Percentiles rank a stretch among this genome's conserved stretches.
These are phyloP conservation scores for Chlorocebus sabaeus DNA, from an alignment of 2,113 vertebrate species.

Conservation along the genomic window DNA sequence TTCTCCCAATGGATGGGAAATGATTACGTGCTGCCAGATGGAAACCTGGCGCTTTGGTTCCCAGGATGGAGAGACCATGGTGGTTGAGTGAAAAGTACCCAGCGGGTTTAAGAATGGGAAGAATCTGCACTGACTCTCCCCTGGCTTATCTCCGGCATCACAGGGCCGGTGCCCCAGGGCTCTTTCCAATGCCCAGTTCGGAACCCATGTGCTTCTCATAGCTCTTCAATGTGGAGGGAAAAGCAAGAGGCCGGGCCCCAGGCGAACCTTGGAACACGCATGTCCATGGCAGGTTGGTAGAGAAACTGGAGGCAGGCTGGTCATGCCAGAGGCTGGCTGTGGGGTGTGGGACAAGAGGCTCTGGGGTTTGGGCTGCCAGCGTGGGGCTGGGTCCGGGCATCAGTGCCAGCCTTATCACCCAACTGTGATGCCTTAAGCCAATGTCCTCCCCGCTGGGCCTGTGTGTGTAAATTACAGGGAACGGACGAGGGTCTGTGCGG, in stretches of 20 bases:
- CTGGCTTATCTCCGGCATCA: rapidly evolving
- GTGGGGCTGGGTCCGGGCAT: rapidly evolving
- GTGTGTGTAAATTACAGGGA: rapidly evolving
- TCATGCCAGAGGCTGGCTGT: rapidly evolving
- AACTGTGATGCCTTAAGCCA: neutral
- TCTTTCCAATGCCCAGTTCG: rapidly evolving
- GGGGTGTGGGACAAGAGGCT: rapidly evolving
- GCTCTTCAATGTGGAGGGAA: rapidly evolving
- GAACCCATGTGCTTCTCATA: neutral
- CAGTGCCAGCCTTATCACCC: rapidly evolving
- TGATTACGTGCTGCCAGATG: rapidly evolving
- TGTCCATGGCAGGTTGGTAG: rapidly evolving
- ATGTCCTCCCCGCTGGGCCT: no score
- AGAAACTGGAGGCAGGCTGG: rapidly evolving
- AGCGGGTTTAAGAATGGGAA: neutral
- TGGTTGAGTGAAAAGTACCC: rapidly evolving
- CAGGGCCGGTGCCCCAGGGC: rapidly evolving
- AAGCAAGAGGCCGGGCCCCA: rapidly evolving
- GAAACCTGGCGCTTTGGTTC: rapidly evolving
- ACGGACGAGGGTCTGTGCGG: rapidly evolving
- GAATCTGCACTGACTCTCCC: rapidly evolving
- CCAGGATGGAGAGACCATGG: rapidly evolving
- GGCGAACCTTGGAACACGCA: rapidly evolving
- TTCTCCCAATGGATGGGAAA: rapidly evolving
- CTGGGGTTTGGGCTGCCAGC: neutral